A percentile compares a stretch with the other conserved stretches of the same genome.
Conservation (phyloP, 2,113 vertebrate genomes). For the Butorides virescens region DNA sequence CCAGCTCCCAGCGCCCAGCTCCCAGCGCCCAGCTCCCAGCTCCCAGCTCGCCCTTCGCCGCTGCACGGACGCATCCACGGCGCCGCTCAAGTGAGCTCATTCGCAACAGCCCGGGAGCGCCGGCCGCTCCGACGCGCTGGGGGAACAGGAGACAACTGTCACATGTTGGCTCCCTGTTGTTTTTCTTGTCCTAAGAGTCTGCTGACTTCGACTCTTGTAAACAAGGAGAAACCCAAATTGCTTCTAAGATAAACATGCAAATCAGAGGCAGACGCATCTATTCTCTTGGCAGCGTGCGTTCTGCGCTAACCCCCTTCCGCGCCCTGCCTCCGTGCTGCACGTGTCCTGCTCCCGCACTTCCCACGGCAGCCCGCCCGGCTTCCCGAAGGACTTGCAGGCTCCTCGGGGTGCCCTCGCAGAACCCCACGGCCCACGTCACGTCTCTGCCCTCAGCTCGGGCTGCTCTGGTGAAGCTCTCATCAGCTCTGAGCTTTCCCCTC, state of each 20-base stretch:
- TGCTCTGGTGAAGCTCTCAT: background rate
- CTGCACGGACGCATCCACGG: background rate
- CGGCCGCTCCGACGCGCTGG: background rate
- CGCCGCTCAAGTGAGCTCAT: background rate
- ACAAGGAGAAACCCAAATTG: slow-evolving; percentile 73
- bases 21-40: too few relatives aligned
- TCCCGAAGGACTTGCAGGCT: rapidly evolving
- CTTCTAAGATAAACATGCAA: slow-evolving; percentile 73
- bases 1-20: too few relatives aligned
- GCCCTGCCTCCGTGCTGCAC: background rate
- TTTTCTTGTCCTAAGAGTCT: slow-evolving; percentile 55
- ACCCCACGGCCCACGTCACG: rapidly evolving
- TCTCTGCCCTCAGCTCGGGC: background rate
- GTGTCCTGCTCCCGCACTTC: background rate
- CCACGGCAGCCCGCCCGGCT: background rate
- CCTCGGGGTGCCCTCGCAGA: background rate
- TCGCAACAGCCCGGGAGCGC: background rate
- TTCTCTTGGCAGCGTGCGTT: slow-evolving; percentile 13
- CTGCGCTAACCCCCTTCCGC: background rate
- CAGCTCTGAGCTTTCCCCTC: background rate
- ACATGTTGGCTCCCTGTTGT: slow-evolving; percentile 29
- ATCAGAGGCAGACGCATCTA: slow-evolving; percentile 59
- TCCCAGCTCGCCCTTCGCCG: background rate
- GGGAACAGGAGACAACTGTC: slow-evolving; percentile 51
- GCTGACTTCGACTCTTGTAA: slow-evolving; percentile 69